Evolutionary conservation across 37 sponge, comb jelly and placozoan genomes (phyloP).

Genomic region (Crambe crambe): DNA sequence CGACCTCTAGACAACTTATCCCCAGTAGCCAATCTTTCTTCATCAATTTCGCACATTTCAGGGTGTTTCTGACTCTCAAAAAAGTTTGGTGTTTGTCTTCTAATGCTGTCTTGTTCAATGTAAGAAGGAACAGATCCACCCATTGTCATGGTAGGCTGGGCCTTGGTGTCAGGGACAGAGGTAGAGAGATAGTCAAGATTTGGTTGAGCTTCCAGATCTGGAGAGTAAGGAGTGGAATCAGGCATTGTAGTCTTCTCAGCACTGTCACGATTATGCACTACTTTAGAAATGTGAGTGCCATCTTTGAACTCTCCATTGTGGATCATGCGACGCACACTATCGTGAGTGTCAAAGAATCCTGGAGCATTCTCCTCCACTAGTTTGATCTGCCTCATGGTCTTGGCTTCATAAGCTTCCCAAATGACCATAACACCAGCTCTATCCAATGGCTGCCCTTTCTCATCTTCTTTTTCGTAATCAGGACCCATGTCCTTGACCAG

Average conservation of each 20-base stretch:
- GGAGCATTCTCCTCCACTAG: slow-evolving; percentile 31
- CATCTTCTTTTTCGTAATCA: slow-evolving; percentile 33
- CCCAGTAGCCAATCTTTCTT: neutral
- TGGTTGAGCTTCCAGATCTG: slow-evolving; percentile 17
- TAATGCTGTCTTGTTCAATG: neutral
- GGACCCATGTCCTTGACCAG: slow-evolving; percentile 7
- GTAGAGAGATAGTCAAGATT: neutral
- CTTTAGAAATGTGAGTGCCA: slow-evolving; percentile 34
- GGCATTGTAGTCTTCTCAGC: neutral
- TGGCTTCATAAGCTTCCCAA: slow-evolving; percentile 68
- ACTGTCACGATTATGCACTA: neutral
- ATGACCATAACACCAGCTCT: slow-evolving; percentile 52
- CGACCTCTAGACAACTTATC: neutral
- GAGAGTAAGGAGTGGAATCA: slow-evolving; percentile 13
- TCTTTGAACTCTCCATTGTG: slow-evolving; percentile 40
- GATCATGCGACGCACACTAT: slow-evolving; percentile 32
- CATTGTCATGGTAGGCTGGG: neutral
- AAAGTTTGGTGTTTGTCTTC: slow-evolving; percentile 16
- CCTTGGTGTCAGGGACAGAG: neutral
- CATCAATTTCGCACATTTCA: neutral
- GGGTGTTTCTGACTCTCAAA: neutral
- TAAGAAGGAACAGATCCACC: neutral
- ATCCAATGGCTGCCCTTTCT: slow-evolving; percentile 28
- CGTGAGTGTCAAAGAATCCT: slow-evolving; percentile 38
- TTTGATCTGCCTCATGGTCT: slow-evolving; percentile 60